Base-by-base conservation (phyloP, 2,888 invertebrate species). In the Volucella inflata region DNA sequence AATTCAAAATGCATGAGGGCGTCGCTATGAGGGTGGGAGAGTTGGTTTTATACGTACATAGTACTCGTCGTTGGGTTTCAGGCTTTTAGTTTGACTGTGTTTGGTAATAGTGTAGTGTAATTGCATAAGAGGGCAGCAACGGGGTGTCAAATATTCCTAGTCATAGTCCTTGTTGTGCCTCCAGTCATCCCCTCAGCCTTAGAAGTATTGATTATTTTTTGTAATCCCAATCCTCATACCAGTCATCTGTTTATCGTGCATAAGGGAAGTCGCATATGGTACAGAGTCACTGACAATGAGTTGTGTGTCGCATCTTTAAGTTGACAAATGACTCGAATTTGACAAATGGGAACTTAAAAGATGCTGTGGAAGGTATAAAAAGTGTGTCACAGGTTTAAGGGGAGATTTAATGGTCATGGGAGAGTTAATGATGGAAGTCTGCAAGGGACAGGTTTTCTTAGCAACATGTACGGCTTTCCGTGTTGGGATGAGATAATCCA, bases 1-100 rank as follows among this genome's bases (percentile, higher is more conserved):
- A 85, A 85, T 85, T 85, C 85, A 85, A 85, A 85, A 85, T 85
- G 81, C 76, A 85, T 46, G 78, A 67, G 64, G 81, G 57, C 74
- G 48, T 74, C 68, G 74, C 71, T 80, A 60, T 75, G 40, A 46
- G 14, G 42, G 57, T 48, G 75, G 65, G 17, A 36, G 17, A 21
- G 53, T 53, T 77, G 42, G 44, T 67, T 59, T 40, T 67, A 40
- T 55, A 64, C 30, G 59, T 65, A 50, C 42, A 44, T 48, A 38
- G 0, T 8, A 30, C 21, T 60, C 30, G 67, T 53, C 53, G 81
- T 57, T 14, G 44, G 51, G 14, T 44, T 75, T 75, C 16, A 67
- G 46, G 59, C 62, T 74, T 21, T 48, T 59, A 11, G 53, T 53
- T 55, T 42, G 48, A n/a, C 67, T 44, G 10, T n/a, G 59, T 53